Evolutionary conservation across 1,140 invertebrate genomes (phyloP).

Genomic region (Euura saliciscinereae): DNA sequence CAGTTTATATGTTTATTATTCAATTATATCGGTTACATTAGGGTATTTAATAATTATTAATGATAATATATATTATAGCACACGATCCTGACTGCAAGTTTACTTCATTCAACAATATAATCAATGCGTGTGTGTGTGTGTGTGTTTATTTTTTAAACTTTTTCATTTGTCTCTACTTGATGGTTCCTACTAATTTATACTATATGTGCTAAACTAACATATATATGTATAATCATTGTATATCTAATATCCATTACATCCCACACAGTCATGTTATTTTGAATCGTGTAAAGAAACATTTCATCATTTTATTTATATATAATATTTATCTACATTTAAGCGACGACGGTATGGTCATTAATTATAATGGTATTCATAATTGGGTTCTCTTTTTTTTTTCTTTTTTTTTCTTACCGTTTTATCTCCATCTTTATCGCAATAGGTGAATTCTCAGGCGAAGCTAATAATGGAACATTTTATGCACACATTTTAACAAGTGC

Average conservation of each 20-base stretch:
- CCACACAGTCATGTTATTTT: neutral
- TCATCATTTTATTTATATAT: neutral
- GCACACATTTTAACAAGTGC: neutral
- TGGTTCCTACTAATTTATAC: neutral
- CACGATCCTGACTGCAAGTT: neutral
- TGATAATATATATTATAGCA: conserved; percentile 3
- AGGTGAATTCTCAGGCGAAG: too few species aligned
- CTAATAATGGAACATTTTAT: neutral
- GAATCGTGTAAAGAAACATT: neutral
- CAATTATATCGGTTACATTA: conserved; percentile 21
- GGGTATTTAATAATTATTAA: neutral
- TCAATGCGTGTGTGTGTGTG: neutral
- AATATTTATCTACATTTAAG: conserved; percentile 6
- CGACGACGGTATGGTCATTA: neutral
- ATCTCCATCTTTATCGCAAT: too few species aligned
- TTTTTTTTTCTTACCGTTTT: too few species aligned
- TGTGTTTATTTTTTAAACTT: too few species aligned
- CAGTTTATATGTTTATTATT: conserved; percentile 23
- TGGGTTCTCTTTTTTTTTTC: too few species aligned
- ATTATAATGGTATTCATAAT: neutral
- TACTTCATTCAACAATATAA: neutral
- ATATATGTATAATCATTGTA: neutral
- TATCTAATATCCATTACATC: neutral
- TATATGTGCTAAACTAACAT: too few species aligned
- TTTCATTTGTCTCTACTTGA: neutral